Percentiles rank a stretch among this genome's conserved stretches.
phyloP scores from a whole-genome alignment of 1,140 invertebrate genomes.

The Philopotamus ludificatus region DNA sequence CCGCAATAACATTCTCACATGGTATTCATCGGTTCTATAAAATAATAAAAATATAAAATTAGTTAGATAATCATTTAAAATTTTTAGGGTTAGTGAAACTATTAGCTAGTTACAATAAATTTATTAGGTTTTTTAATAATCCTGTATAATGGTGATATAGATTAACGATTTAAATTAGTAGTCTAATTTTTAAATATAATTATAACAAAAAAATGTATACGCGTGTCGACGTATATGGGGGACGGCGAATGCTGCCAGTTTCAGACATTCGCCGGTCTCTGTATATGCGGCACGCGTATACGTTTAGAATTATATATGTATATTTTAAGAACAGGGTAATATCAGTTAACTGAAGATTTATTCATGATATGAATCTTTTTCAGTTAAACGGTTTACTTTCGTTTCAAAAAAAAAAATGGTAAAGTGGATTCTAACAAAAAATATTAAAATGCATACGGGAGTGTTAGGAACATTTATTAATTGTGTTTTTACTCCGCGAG shows the following conservation, averaged over 20 bases:
- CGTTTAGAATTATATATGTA: slow-evolving; percentile 13
- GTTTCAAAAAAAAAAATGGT: slow-evolving; percentile 40
- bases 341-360: slow-evolving; percentile 40
- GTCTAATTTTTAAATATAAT: not conserved
- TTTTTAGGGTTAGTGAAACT: slow-evolving; percentile 37
- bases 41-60: slow-evolving; percentile 6
- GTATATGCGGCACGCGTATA: too few species aligned
- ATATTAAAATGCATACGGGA: slow-evolving; percentile 36
- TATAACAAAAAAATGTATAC: too few species aligned
- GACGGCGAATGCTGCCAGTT: too few species aligned
- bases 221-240: too few species aligned
- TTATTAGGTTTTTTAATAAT: slow-evolving; percentile 41
- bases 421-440: slow-evolving; percentile 43
- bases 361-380: slow-evolving; percentile 25
- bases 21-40: not conserved
- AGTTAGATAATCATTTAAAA: slow-evolving; percentile 34
- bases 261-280: too few species aligned
- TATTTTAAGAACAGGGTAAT: slow-evolving; percentile 41
- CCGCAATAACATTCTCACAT: not conserved
- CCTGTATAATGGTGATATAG: slow-evolving; percentile 41
- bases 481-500: slow-evolving; percentile 34
- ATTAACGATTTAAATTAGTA: not conserved
- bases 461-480: slow-evolving; percentile 26
- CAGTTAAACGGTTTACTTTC: slow-evolving; percentile 40
- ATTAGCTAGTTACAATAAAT: slow-evolving; percentile 35